phyloP scores from a whole-genome alignment of 2,113 vertebrate species.

The Corythaeola cristata region DNA sequence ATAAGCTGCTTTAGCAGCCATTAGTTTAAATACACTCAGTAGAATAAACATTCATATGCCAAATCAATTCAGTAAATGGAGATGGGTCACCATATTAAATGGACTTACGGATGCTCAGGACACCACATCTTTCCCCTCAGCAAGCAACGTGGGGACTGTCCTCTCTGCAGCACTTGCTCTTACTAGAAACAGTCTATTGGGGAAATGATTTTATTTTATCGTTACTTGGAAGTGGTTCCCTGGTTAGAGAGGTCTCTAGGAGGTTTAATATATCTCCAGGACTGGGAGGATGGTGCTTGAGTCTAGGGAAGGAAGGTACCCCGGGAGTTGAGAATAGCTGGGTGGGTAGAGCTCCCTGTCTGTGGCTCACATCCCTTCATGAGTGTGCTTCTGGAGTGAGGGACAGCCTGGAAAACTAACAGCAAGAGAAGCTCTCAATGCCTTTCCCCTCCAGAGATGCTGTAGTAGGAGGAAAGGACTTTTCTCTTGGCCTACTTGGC shows the following conservation, averaged over 20 bases:
- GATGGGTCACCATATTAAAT: not conserved
- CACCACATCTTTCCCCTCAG: not conserved
- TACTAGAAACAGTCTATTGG: not conserved
- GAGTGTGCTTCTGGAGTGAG: not conserved
- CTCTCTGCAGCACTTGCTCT: not conserved
- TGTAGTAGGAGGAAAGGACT: not conserved
- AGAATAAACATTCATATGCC: conserved; percentile 4
- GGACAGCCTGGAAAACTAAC: not conserved
- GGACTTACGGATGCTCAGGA: not conserved
- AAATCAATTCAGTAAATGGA: conserved; percentile 58
- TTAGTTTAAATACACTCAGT: conserved; percentile 48
- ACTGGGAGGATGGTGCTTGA: rapidly evolving
- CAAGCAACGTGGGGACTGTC: not conserved
- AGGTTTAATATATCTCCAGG: not conserved
- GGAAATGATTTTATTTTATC: not conserved
- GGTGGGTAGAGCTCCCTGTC: not conserved
- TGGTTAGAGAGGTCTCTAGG: not conserved
- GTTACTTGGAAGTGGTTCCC: not conserved
- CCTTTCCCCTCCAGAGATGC: not conserved
- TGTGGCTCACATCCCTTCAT: not conserved
- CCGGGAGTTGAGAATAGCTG: not conserved
- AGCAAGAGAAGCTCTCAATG: not conserved
- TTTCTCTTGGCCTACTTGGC: not conserved
- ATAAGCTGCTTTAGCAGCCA: conserved; percentile 56
- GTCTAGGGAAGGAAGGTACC: not conserved